Evolutionary conservation across 2,888 invertebrate genomes (phyloP).

Genomic region (Falcaria lacertinaria): DNA sequence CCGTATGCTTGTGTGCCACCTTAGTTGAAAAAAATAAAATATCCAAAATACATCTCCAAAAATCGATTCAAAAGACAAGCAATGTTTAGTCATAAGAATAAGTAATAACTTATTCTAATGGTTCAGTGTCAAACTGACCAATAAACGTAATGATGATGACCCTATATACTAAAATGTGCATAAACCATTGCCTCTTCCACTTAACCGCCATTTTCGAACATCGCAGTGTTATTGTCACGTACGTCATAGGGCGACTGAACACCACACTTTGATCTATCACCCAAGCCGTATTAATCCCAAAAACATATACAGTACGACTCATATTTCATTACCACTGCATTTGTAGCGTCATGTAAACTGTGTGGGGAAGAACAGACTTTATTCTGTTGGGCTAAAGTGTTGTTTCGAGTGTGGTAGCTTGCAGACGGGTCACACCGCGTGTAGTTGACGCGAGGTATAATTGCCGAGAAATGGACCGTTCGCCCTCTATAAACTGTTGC

Average conservation of each 20-base stretch:
- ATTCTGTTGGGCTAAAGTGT: conserved; percentile 18
- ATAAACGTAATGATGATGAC: no score
- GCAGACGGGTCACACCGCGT: conserved; percentile 35
- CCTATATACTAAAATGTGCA: no score
- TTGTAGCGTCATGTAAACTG: conserved; percentile 16
- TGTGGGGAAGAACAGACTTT: conserved; percentile 13
- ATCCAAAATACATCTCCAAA: no score
- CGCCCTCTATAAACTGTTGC: conserved; percentile 57
- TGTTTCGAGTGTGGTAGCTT: conserved; percentile 18
- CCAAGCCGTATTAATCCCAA: conserved; percentile 34
- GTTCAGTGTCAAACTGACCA: no score
- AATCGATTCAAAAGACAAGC: no score
- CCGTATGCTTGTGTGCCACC: no score
- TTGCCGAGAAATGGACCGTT: conserved; percentile 70
- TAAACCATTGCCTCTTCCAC: conserved; percentile 27
- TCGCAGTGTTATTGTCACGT: conserved; percentile 62
- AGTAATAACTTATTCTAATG: no score
- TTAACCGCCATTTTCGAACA: conserved; percentile 60
- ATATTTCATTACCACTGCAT: conserved; percentile 31
- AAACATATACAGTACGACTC: conserved; percentile 27
- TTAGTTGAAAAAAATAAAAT: no score
- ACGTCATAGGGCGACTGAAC: conserved; percentile 56
- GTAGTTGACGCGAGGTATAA: conserved; percentile 70
- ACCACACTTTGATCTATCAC: conserved; percentile 57
- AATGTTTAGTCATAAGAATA: no score